Base-by-base conservation (phyloP, 1,140 invertebrate species). In the Achatina immaculata region DNA sequence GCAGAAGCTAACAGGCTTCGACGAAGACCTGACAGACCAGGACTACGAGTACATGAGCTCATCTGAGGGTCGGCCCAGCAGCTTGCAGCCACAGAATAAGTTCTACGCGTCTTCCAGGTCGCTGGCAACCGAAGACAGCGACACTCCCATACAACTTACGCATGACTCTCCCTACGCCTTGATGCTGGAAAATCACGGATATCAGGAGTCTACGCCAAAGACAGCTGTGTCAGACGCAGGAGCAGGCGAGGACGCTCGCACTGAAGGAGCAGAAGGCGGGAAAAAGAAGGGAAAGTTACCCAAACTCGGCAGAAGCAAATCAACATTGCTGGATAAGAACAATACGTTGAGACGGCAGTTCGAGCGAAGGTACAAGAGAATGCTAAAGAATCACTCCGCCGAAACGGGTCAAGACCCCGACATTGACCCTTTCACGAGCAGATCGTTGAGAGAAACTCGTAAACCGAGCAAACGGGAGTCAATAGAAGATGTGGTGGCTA, bases 11-110 rank as follows among this genome's bases (percentile, higher is more conserved):
- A 58, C 80, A 0, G 85, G 85, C 19, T 72, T 85, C 55, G 85
- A 86, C 55, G 85, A 86, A 43, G 85, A 86, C 66, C 77, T 85
- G 9, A 86, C 85, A 19, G 85, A 86, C 51, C 83, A 82, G 76
- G 85, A 86, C 43, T 81, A 82, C 65, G 83, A 86, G 40, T 86
- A 83, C 71, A 81, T 81, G 74, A 85, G 82, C 68, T 83, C 82
- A 9, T 79, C 78, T 0, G 81, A 84, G 34, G 66, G 81, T 42
- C 55, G 78, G 34, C 68, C 74, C 0, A 62, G 31, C 21, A 82
- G 71, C 71, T 58, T 78, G 43, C 74, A 24, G 55, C 51, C 45
- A n/a, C 1, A n/a, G 4, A 77, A 71, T n/a, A 19, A 66, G 1
- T 74, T 80, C 43, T 79, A 75, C 55, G 19, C 80, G 4, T 82